Base-by-base conservation (phyloP, 2,797 vertebrate species). In the Cuculus canorus region DNA sequence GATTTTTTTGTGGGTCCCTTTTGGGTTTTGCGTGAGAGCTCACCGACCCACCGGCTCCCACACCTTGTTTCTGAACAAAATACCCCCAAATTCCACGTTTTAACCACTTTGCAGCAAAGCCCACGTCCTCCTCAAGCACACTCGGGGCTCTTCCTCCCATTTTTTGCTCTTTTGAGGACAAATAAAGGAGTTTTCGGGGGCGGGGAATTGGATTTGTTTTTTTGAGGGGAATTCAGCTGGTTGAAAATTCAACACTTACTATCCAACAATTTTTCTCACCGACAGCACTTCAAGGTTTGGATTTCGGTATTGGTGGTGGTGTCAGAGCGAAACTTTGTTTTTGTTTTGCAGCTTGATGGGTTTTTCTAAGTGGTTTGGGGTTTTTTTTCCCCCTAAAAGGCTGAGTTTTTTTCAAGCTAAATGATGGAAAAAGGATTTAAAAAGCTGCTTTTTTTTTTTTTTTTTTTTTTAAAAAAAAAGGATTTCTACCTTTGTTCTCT, bases 211-310 rank as follows among this genome's bases (percentile, higher is more conserved):
- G 10, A 2, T 68, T 64, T 68, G 60, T 5, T 59, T 69, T 72
- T 97, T 70, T 97, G 86, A 21, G 25, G 48, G 61, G 50, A 35
- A 52, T 47, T 97, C 96, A 98, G 98, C 98, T 98, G 97, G 98
- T 86, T 89, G 98, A 98, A 99, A 98, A 97, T 96, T 97, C 96
- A 98, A 99, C 98, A 98, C 99, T 99, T 99, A 99, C 99, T 99
- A 99, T 99, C 98, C 97, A 98, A 98, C 98, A 97, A 96, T 99
- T 98, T 99, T 98, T 98, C 98, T 97, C 97, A 97, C 97, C 98
- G 98, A 98, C 98, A 98, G 98, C 98, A 98, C 98, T 95, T 97
- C 98, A 96, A 97, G 95, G 93, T 97, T 97, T 97, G 97, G 96
- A 79, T 93, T 95, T 91, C 82, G 96, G 94, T 97, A 96, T 87